A percentile compares a stretch with the other conserved stretches of the same genome.
Conservation (phyloP, 2,888 invertebrate genomes). For the Gastrophysa polygoni region DNA sequence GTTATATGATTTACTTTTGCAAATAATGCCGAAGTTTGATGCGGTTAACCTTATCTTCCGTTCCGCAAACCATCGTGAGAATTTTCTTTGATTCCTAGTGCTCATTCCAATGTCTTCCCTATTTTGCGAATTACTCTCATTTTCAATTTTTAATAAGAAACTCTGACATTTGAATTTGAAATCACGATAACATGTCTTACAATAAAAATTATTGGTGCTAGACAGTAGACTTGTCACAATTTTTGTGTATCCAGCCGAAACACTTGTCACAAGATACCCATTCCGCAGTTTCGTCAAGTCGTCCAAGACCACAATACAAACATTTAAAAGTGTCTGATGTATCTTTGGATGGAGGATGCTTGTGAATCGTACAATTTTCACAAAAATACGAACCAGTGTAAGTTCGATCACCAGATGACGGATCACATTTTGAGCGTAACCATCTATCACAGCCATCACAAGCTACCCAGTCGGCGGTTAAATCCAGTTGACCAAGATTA, state of each 20-base stretch:
- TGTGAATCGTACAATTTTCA: background rate
- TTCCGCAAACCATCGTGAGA: background rate
- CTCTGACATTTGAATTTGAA: background rate
- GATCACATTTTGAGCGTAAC: background rate
- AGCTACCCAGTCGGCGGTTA: background rate
- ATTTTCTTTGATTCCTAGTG: background rate
- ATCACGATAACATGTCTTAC: background rate
- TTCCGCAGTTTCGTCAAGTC: background rate
- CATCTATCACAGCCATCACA: background rate
- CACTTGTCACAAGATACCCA: background rate
- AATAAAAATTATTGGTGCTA: background rate
- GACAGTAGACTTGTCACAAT: background rate
- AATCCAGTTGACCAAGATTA: background rate
- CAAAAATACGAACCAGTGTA: background rate
- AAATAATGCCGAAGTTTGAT: conserved; percentile 2
- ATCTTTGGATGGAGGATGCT: no score
- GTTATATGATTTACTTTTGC: background rate
- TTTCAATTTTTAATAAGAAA: background rate
- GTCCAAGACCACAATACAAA: background rate
- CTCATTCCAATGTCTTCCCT: background rate
- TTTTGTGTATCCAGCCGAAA: background rate
- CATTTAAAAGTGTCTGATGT: background rate
- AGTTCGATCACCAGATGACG: background rate
- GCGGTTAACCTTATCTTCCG: background rate
- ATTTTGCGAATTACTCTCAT: background rate